phyloP scores from a whole-genome alignment of 1,140 invertebrate species.

The Himalopsyche phryganea region DNA sequence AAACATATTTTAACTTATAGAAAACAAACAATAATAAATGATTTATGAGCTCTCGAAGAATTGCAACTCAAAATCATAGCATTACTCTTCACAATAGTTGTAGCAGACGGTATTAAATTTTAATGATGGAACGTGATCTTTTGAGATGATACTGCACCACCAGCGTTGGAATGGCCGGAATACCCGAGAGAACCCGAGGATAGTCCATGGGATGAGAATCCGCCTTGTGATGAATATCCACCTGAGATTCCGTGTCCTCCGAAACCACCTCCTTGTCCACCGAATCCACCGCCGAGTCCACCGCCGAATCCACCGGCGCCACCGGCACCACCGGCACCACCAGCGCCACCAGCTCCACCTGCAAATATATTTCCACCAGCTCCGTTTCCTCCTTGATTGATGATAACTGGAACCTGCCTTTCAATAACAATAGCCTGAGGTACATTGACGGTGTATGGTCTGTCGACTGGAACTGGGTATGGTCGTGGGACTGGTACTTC shows the following conservation, averaged over 20 bases:
- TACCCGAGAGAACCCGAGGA: background rate
- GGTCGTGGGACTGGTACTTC: constrained; percentile 40
- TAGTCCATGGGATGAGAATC: background rate
- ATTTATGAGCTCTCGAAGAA: too few relatives aligned
- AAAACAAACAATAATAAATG: too few relatives aligned
- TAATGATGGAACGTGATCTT: constrained; percentile 11
- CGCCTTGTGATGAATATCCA: constrained; percentile 8
- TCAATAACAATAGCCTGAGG: constrained; percentile 30
- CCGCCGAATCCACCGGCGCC: constrained; percentile 18
- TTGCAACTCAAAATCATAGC: too few relatives aligned
- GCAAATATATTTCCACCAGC: constrained; percentile 14
- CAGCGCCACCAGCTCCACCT: constrained; percentile 21
- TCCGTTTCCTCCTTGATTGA: constrained; percentile 24
- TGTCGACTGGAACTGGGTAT: constrained; percentile 41
- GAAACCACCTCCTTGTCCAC: constrained; percentile 5
- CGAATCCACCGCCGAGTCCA: constrained; percentile 21
- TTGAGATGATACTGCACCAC: constrained; percentile 10
- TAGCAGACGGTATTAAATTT: background rate
- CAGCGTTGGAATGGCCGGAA: constrained; percentile 1
- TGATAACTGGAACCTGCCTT: constrained; percentile 33
- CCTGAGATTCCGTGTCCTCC: too few relatives aligned
- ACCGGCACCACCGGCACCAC: constrained; percentile 21
- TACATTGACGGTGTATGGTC: constrained; percentile 43
- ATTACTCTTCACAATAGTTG: too few relatives aligned
- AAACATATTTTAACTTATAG: too few relatives aligned